Evolutionary conservation across 2,888 invertebrate genomes (phyloP).

Genomic region (Epistrophella euchroma): DNA sequence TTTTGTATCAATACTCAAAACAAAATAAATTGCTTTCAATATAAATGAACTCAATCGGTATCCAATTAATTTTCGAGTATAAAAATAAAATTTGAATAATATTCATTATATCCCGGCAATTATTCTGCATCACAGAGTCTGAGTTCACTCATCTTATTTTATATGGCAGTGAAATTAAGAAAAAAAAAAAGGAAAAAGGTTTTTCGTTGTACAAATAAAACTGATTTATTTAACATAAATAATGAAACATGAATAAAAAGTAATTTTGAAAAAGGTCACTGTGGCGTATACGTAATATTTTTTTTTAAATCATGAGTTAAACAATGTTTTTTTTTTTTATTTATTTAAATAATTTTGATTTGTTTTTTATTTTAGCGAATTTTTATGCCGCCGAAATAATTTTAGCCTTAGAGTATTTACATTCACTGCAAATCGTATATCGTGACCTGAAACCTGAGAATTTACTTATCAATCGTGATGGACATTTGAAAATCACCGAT

Average conservation of each 20-base stretch:
- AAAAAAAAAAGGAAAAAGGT: not conserved
- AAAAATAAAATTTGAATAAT: conserved; percentile 34
- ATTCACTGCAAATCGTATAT: conserved; percentile 94
- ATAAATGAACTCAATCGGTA: conserved; percentile 42
- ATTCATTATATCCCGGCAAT: conserved; percentile 14
- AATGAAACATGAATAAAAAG: conserved; percentile 3
- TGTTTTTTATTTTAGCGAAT: conserved; percentile 85
- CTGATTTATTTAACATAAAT: conserved; percentile 13
- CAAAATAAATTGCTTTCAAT: conserved; percentile 37
- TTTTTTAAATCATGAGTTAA: not conserved
- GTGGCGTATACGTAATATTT: conserved; percentile 49
- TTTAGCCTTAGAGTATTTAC: conserved; percentile 96
- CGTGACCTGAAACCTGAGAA: conserved; percentile 97
- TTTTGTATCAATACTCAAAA: conserved; percentile 2
- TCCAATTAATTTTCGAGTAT: conserved; percentile 38
- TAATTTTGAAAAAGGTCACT: not conserved
- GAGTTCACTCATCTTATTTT: not conserved
- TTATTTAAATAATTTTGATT: not conserved
- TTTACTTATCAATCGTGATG: conserved; percentile 94
- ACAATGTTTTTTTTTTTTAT: not conserved
- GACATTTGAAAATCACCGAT: conserved; percentile 98
- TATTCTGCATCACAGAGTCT: conserved; percentile 1
- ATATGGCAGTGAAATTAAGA: not conserved
- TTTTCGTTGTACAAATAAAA: not conserved
- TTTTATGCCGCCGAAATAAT: conserved; percentile 98